Percentiles rank a stretch among this genome's conserved stretches.
phyloP scores from a whole-genome alignment of 2,888 invertebrate species.

The Leptinotarsa juncta region DNA sequence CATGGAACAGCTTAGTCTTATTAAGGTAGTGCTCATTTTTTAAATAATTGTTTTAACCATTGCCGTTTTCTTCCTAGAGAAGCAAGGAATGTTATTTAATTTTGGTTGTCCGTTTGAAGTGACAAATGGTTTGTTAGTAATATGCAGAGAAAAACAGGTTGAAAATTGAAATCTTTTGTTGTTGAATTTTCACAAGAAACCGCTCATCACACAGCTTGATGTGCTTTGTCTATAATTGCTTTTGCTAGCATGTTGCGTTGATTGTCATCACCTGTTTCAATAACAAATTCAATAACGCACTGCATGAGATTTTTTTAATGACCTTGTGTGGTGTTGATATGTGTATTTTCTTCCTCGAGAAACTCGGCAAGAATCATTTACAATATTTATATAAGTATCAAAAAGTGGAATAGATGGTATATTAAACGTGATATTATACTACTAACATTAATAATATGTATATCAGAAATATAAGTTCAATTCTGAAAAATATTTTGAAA shows the following conservation, averaged over 20 bases:
- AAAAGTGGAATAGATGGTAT: too few relatives aligned
- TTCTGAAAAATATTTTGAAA: too few relatives aligned
- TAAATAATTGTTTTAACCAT: background rate
- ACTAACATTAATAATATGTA: too few relatives aligned
- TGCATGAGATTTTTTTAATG: background rate
- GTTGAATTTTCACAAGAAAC: constrained; percentile 1
- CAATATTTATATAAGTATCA: too few relatives aligned
- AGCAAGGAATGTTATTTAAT: background rate
- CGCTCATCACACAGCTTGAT: background rate
- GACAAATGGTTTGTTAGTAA: background rate
- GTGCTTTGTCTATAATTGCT: background rate
- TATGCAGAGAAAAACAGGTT: background rate
- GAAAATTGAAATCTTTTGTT: background rate
- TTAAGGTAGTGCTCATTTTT: constrained; percentile 74
- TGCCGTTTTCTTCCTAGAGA: background rate
- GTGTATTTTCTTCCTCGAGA: too few relatives aligned
- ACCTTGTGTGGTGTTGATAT: too few relatives aligned
- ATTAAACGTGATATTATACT: too few relatives aligned
- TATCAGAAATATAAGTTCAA: too few relatives aligned
- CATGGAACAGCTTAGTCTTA: constrained; percentile 95
- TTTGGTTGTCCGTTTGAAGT: background rate
- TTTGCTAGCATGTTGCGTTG: background rate
- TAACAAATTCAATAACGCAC: background rate
- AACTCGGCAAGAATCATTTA: too few relatives aligned
- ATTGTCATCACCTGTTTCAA: background rate